Evolutionary conservation across 2,113 vertebrate genomes (phyloP).

Genomic region (Stegastes partitus): DNA sequence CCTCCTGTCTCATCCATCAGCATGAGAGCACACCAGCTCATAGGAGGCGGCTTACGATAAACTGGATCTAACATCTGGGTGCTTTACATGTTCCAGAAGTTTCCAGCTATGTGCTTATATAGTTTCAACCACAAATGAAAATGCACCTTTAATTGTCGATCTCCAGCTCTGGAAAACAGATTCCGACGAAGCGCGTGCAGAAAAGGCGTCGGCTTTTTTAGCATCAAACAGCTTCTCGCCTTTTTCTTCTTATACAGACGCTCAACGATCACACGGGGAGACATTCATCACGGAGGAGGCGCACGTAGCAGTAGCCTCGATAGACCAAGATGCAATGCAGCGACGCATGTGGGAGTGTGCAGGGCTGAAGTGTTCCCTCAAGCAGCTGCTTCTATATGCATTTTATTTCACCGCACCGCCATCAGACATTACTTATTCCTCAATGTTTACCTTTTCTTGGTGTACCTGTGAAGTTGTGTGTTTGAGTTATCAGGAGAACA

Average conservation of each 20-base stretch:
- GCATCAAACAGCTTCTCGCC: conserved; percentile 21
- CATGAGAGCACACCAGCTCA: conserved; percentile 29
- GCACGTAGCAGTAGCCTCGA: conserved; percentile 28
- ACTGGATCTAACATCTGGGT: background rate
- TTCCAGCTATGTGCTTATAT: background rate
- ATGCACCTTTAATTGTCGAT: background rate
- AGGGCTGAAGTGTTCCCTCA: too few species aligned
- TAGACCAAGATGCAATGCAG: conserved; percentile 51
- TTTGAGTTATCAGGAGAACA: too few species aligned
- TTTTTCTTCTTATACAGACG: conserved; percentile 23
- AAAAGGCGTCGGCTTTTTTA: background rate
- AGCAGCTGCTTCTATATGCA: too few species aligned
- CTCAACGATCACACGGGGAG: conserved; percentile 31
- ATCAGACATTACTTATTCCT: too few species aligned
- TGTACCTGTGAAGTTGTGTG: too few species aligned
- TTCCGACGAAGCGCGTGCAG: background rate
- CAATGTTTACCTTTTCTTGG: too few species aligned
- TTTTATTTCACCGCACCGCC: too few species aligned
- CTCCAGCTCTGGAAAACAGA: conserved; percentile 5
- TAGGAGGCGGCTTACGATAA: conserved; percentile 7
- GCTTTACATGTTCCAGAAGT: too few species aligned
- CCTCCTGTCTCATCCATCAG: conserved; percentile 46
- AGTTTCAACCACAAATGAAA: background rate
- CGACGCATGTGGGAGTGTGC: background rate
- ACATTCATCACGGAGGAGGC: conserved; percentile 43